Percentiles rank a stretch among this genome's conserved stretches.
These are phyloP conservation scores for Centruroides vittatus DNA, from an alignment of 1,140 invertebrate genomes.

Conservation along the genomic window DNA sequence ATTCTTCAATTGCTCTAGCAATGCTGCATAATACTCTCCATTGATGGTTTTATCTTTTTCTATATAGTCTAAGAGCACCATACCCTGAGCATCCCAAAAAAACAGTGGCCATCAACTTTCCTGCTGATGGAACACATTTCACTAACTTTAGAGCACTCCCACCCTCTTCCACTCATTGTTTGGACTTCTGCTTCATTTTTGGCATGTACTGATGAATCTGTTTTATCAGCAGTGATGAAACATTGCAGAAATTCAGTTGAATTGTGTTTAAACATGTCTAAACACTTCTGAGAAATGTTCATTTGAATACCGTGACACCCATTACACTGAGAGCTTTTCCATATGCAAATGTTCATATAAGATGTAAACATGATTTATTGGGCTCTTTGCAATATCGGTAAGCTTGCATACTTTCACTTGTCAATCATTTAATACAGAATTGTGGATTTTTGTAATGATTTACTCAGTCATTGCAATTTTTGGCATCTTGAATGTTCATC, in stretches of 20 bases:
- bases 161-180: constrained; percentile 21
- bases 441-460: no score
- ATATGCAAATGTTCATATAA: no score
- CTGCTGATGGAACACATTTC: constrained; percentile 24
- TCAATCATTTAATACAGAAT: no score
- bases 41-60: constrained; percentile 15
- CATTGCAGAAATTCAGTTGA: constrained; percentile 19
- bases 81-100: constrained; percentile 21
- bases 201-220: constrained; percentile 28
- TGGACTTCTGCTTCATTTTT: constrained; percentile 25
- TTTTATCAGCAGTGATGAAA: constrained; percentile 29
- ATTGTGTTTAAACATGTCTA: constrained; percentile 3
- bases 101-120: constrained; percentile 23
- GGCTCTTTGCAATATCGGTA: no score
- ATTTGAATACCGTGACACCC: background rate
- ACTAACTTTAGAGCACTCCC: constrained; percentile 23
- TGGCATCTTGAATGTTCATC: no score
- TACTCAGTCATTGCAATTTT: no score
- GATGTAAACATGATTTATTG: no score
- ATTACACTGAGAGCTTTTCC: background rate
- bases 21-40: constrained; percentile 8
- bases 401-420: no score
- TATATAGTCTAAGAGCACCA: constrained; percentile 17
- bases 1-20: constrained; percentile 7
- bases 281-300: constrained; percentile 13